Conservation (phyloP, 2,113 vertebrate species). For the Mugil cephalus region DNA sequence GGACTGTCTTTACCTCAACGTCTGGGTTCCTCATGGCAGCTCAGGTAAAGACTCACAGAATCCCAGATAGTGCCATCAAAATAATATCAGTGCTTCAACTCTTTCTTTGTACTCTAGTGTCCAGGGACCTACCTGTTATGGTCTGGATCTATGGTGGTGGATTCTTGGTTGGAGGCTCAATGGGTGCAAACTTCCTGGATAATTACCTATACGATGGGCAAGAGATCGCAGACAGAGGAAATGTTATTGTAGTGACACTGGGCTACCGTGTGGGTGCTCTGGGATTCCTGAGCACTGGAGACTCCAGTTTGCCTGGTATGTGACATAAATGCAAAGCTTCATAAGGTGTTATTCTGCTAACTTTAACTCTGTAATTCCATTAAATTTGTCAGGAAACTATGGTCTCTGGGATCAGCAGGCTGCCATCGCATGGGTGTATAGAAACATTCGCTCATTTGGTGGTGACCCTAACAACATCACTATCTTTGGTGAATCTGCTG, state of each 20-base stretch:
- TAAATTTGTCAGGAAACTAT: constrained; percentile 87
- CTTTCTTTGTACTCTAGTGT: constrained; percentile 81
- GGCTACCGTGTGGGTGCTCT: constrained; percentile 91
- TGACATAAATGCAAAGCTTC: too few relatives aligned
- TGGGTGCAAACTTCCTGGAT: constrained; percentile 86
- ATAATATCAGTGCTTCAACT: neutral
- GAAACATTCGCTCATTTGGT: constrained; percentile 93
- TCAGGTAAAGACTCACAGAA: constrained; percentile 51
- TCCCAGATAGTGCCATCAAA: too few relatives aligned
- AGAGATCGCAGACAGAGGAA: constrained; percentile 89
- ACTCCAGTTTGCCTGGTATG: constrained; percentile 75
- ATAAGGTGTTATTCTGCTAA: too few relatives aligned
- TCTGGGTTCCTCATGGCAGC: constrained; percentile 91
- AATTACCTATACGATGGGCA: constrained; percentile 91
- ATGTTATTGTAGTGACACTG: constrained; percentile 92
- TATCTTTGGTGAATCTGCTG: constrained; percentile 95
- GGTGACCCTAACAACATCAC: constrained; percentile 93
- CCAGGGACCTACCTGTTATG: constrained; percentile 89
- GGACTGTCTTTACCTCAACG: constrained; percentile 95
- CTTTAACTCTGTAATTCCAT: too few relatives aligned
- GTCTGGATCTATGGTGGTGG: constrained; percentile 91
- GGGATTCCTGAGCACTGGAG: constrained; percentile 94
- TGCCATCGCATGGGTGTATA: constrained; percentile 95
- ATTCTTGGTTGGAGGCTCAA: constrained; percentile 84
- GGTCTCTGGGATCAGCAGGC: constrained; percentile 96